These are phyloP conservation scores for Minunthozetes semirufus DNA, from an alignment of 2,888 invertebrate species.

Conservation along the genomic window DNA sequence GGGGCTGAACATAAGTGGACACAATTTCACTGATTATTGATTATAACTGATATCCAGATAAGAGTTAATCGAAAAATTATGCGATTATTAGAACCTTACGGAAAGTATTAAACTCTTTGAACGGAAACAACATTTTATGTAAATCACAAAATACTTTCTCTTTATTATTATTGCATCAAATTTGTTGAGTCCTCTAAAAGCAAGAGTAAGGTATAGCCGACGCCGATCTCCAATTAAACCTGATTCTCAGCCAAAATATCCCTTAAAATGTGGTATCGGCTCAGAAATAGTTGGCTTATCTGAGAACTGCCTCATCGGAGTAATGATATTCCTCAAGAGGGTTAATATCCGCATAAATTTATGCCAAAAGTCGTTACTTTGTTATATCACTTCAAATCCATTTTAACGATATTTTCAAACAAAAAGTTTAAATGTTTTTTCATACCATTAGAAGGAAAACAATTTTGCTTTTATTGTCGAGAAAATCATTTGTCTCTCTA, in stretches of 20 bases:
- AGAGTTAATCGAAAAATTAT: neutral
- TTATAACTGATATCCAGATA: neutral
- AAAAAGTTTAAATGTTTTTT: neutral
- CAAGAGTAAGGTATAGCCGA: neutral
- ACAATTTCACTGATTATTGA: neutral
- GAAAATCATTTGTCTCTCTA: slow-evolving; percentile 1
- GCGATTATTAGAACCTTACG: neutral
- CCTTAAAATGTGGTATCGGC: slow-evolving; percentile 6
- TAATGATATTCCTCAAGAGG: slow-evolving; percentile 19
- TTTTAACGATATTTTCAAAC: neutral
- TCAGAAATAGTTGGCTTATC: slow-evolving; percentile 24
- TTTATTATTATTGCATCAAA: slow-evolving; percentile 1
- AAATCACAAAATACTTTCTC: neutral
- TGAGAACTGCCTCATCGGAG: neutral
- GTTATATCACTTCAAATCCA: slow-evolving; percentile 18
- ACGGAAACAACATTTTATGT: neutral
- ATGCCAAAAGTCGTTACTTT: slow-evolving; percentile 27
- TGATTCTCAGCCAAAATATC: neutral
- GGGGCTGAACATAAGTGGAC: neutral
- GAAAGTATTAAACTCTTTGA: too few species aligned
- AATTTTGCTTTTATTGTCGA: neutral
- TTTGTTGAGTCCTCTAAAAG: neutral
- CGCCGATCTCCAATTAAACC: neutral
- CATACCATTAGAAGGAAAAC: neutral
- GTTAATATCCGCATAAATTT: slow-evolving; percentile 29